These are phyloP conservation scores for Rutpela maculata DNA, from an alignment of 2,888 invertebrate genomes.

Conservation along the genomic window DNA sequence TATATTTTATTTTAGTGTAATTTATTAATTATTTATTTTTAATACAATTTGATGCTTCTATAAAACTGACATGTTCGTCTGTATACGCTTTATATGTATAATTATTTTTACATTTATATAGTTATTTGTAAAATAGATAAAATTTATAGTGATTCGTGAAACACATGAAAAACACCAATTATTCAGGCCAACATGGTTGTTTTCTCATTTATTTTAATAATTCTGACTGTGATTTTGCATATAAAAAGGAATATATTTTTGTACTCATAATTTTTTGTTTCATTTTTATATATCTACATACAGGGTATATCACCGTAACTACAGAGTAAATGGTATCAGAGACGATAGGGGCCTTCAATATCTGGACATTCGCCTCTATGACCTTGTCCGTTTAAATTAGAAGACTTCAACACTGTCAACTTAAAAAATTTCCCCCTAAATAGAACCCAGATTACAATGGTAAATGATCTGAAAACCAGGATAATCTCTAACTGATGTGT, in stretches of 20 bases:
- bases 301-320: too few species aligned
- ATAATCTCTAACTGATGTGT: too few species aligned
- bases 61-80: not conserved
- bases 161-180: not conserved
- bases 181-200: not conserved
- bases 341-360: too few species aligned
- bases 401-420: too few species aligned
- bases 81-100: not conserved
- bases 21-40: constrained; percentile 2
- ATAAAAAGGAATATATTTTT: constrained; percentile 23
- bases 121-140: not conserved
- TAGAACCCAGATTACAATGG: too few species aligned
- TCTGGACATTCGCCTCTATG: too few species aligned
- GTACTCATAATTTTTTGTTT: not conserved
- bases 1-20: not conserved
- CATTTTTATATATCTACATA: too few species aligned
- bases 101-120: not conserved
- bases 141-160: not conserved
- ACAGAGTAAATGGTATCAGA: too few species aligned
- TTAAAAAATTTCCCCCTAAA: too few species aligned
- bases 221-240: constrained; percentile 31
- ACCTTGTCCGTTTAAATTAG: too few species aligned
- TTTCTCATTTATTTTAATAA: not conserved
- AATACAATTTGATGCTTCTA: not conserved
- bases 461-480: too few species aligned